Conservation (phyloP, 2,888 invertebrate genomes). For the Lasioglossum figueresi region DNA sequence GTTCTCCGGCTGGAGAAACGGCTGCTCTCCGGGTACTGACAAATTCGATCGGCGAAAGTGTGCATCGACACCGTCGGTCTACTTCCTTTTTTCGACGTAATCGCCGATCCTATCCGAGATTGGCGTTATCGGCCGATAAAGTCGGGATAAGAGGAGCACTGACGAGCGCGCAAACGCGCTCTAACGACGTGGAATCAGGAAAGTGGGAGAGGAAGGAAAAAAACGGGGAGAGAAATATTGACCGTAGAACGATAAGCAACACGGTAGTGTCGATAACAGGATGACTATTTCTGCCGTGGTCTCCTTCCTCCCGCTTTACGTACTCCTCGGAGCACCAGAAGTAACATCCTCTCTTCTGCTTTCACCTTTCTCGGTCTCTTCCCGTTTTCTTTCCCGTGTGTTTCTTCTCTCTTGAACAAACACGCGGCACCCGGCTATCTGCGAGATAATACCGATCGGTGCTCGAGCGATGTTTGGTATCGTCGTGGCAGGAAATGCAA, state of each 20-base stretch:
- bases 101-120: conserved; percentile 55
- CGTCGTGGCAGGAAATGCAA: conserved; percentile 25
- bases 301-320: conserved; percentile 37
- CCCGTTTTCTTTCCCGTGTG: background rate
- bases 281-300: conserved; percentile 62
- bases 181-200: conserved; percentile 53
- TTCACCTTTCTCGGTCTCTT: background rate
- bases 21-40: conserved; percentile 21
- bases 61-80: conserved; percentile 20
- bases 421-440: background rate
- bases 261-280: conserved; percentile 67
- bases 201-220: conserved; percentile 48
- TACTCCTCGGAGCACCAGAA: conserved; percentile 26
- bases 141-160: conserved; percentile 52
- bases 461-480: conserved; percentile 18
- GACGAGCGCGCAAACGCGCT: conserved; percentile 58
- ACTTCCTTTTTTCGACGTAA: conserved; percentile 41
- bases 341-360: background rate
- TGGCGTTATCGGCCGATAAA: conserved; percentile 67
- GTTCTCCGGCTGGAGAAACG: conserved; percentile 43
- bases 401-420: conserved; percentile 8
- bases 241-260: conserved; percentile 69
- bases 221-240: conserved; percentile 67
- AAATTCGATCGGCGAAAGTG: conserved; percentile 46
- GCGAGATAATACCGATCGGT: conserved; percentile 28